phyloP scores from a whole-genome alignment of 2,797 vertebrate genomes.

The Glyptemys insculpta region DNA sequence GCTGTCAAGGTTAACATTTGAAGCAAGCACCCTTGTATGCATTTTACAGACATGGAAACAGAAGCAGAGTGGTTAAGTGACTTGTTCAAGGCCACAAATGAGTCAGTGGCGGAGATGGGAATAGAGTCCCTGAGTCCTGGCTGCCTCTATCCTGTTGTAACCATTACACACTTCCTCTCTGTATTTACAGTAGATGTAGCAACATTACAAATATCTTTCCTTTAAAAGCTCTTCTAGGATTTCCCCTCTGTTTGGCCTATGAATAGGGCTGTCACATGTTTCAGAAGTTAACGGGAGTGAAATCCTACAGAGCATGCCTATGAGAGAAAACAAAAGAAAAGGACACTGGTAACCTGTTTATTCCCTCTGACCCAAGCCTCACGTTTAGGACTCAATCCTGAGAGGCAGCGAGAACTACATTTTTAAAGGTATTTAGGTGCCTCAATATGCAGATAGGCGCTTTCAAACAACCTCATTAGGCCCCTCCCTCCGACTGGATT shows the following conservation, averaged over 20 bases:
- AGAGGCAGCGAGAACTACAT: rapidly evolving
- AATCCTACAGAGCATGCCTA: neutral
- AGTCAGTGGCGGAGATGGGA: neutral
- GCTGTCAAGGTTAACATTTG: neutral
- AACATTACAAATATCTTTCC: neutral
- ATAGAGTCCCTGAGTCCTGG: neutral
- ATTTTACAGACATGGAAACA: neutral
- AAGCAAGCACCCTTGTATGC: neutral
- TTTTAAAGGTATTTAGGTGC: neutral
- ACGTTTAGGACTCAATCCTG: neutral
- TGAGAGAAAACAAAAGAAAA: neutral
- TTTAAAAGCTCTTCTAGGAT: neutral
- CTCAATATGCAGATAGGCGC: neutral
- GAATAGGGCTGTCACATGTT: too few species aligned
- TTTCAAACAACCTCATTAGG: neutral
- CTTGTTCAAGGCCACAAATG: neutral
- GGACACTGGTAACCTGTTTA: neutral
- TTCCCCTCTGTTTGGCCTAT: too few species aligned
- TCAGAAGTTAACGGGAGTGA: too few species aligned
- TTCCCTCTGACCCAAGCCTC: neutral
- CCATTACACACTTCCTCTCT: rapidly evolving
- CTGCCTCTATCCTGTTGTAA: neutral
- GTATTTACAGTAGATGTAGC: neutral
- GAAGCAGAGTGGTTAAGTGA: neutral
- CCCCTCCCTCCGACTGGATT: neutral